These are phyloP conservation scores for Betta splendens DNA, from an alignment of 2,797 vertebrate genomes.

Conservation along the genomic window DNA sequence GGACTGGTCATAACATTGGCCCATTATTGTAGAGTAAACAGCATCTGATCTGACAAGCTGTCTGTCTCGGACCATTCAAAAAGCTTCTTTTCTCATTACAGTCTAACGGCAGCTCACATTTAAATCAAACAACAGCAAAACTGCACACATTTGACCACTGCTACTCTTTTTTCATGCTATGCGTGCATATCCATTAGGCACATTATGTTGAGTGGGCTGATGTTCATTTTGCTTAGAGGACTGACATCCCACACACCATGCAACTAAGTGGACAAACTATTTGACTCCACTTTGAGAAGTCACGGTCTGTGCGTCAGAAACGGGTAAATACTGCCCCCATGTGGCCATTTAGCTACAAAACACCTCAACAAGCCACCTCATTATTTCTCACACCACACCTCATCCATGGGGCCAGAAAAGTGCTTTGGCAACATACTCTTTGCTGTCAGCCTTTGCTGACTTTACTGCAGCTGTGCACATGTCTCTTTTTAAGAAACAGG, in stretches of 20 bases:
- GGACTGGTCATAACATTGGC: conserved; percentile 34
- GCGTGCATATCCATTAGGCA: not conserved
- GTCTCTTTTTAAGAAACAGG: conserved; percentile 13
- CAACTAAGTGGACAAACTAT: not conserved
- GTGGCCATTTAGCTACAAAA: conserved; percentile 4
- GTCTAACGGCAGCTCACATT: not conserved
- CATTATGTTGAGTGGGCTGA: not conserved
- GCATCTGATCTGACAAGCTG: conserved; percentile 54
- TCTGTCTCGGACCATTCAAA: conserved; percentile 29
- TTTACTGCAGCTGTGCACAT: not conserved
- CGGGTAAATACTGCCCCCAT: conserved; percentile 14
- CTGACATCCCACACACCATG: no score
- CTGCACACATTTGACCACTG: no score
- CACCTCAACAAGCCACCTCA: no score
- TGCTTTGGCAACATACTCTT: no score
- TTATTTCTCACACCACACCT: no score
- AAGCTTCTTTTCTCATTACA: conserved; percentile 5
- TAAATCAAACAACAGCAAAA: not conserved
- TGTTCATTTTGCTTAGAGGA: no score
- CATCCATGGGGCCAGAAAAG: no score
- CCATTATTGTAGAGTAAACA: conserved; percentile 31
- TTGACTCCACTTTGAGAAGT: not conserved
- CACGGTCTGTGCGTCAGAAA: not conserved
- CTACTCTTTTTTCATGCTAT: no score
- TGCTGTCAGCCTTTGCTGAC: not conserved